phyloP scores from a whole-genome alignment of 2,113 vertebrate genomes.

The Elgaria multicarinata region DNA sequence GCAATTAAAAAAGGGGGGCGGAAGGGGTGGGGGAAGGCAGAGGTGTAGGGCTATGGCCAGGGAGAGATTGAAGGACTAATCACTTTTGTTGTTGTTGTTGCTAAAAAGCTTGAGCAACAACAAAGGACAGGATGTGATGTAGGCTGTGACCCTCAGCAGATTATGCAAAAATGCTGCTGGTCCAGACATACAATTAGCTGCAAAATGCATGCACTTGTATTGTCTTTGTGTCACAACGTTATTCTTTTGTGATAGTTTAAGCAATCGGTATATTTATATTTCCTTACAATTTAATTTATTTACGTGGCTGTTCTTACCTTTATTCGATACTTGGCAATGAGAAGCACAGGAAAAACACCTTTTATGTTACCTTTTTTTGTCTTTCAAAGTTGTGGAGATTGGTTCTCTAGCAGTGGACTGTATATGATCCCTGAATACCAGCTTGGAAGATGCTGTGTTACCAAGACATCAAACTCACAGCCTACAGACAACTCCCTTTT shows the following conservation, averaged over 20 bases:
- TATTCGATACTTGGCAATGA: constrained; percentile 74
- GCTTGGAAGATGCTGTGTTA: constrained; percentile 53
- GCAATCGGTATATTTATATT: constrained; percentile 70
- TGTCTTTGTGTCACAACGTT: constrained; percentile 70
- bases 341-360: constrained; percentile 44
- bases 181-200: constrained; percentile 58
- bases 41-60: background rate
- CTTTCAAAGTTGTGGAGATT: constrained; percentile 49
- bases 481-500: constrained; percentile 56
- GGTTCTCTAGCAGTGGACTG: constrained; percentile 40
- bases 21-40: too few relatives aligned
- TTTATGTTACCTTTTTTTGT: constrained; percentile 20
- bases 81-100: too few relatives aligned
- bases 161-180: background rate
- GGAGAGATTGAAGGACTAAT: background rate
- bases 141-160: background rate
- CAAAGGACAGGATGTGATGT: background rate
- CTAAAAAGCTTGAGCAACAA: background rate
- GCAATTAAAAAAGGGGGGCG: background rate
- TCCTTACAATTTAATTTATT: constrained; percentile 68
- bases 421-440: constrained; percentile 65
- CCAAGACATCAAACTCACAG: constrained; percentile 38
- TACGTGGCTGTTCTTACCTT: constrained; percentile 65
- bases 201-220: constrained; percentile 74
- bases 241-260: constrained; percentile 70